Conservation (phyloP, 2,797 vertebrate genomes). For the Heliangelus exortis region DNA sequence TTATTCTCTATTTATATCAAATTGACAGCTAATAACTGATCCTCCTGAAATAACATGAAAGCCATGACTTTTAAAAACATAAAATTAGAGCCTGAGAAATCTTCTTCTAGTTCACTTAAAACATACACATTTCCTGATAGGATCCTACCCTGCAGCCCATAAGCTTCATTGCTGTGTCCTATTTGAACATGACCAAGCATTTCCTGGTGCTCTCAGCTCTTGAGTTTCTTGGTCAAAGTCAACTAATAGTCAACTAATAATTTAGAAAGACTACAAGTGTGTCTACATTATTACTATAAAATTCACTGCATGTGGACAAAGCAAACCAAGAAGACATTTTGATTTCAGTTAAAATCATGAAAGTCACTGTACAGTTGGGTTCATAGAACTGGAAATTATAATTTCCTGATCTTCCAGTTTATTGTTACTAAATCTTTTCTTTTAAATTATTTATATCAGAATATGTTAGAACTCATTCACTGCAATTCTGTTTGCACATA, state of each 20-base stretch:
- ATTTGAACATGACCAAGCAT: not conserved
- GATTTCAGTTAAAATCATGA: not conserved
- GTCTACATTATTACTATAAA: not conserved
- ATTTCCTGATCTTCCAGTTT: not conserved
- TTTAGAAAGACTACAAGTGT: too few species aligned
- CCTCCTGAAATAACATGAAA: not conserved
- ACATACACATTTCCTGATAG: not conserved
- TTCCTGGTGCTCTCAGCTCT: not conserved
- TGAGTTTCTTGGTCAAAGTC: not conserved
- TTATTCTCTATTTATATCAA: not conserved
- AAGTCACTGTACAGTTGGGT: not conserved
- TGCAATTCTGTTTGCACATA: not conserved
- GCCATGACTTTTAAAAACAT: not conserved
- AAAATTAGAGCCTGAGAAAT: not conserved
- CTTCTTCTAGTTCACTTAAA: not conserved
- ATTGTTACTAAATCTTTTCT: not conserved
- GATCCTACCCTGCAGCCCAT: not conserved
- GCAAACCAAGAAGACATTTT: not conserved
- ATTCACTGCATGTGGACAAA: not conserved
- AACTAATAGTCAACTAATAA: too few species aligned
- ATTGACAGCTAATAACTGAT: not conserved
- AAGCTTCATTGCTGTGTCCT: rapidly evolving
- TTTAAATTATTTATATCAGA: constrained; percentile 5
- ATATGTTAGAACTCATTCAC: not conserved
- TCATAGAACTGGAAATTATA: not conserved